phyloP scores from a whole-genome alignment of 92 coral and sea anemone species.

The Heteractis magnifica region DNA sequence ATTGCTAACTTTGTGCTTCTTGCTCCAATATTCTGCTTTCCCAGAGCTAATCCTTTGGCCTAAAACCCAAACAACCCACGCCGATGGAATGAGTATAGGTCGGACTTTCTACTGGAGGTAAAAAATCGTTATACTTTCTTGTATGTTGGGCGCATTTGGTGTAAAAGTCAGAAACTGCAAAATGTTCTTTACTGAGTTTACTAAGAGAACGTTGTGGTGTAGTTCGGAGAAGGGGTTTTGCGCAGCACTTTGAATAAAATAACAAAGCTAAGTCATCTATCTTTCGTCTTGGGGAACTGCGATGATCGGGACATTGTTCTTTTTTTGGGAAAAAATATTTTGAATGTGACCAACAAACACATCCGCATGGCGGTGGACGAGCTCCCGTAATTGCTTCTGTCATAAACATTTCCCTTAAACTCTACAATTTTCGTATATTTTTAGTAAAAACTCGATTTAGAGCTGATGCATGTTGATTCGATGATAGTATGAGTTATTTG shows the following conservation, averaged over 20 bases:
- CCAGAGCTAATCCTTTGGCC: slow-evolving; percentile 27
- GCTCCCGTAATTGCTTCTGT: slow-evolving; percentile 83
- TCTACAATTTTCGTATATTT: slow-evolving; percentile 40
- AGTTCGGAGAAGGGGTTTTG: slow-evolving; percentile 3
- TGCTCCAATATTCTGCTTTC: slow-evolving; percentile 49
- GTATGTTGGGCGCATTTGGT: slow-evolving; percentile 15
- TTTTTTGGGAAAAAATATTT: slow-evolving; percentile 43
- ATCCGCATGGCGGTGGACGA: slow-evolving; percentile 73
- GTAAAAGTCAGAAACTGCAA: slow-evolving; percentile 57
- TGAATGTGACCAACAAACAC: slow-evolving; percentile 85
- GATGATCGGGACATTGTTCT: not conserved
- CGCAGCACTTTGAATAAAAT: slow-evolving; percentile 29
- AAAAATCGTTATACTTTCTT: slow-evolving; percentile 8
- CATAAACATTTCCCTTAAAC: slow-evolving; percentile 78
- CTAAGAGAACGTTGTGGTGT: slow-evolving; percentile 63
- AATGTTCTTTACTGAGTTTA: slow-evolving; percentile 77
- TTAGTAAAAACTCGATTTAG: slow-evolving; percentile 24
- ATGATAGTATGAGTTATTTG: not conserved
- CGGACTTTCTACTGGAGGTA: slow-evolving; percentile 47
- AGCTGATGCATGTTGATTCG: slow-evolving; percentile 4
- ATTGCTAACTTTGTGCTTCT: slow-evolving; percentile 97
- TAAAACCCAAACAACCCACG: slow-evolving; percentile 23
- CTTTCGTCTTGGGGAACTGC: slow-evolving; percentile 38
- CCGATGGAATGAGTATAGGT: slow-evolving; percentile 40
- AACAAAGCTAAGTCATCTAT: slow-evolving; percentile 68